Conservation (phyloP, 2,888 invertebrate species). For the Sisyra terminalis region DNA sequence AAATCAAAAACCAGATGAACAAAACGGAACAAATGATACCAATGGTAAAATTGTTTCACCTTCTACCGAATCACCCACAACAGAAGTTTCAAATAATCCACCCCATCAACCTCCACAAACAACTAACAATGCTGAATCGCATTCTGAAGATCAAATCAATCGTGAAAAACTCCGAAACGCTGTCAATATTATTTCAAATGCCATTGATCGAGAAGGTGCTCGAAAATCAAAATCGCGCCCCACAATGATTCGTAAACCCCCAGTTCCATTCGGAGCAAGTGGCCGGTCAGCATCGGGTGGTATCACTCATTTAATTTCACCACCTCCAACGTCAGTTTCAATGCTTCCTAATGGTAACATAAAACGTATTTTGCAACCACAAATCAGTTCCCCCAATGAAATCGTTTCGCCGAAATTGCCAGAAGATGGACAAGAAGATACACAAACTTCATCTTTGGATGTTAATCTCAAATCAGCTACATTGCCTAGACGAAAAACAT, state of each 20-base stretch:
- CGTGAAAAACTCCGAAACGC: conserved; percentile 45
- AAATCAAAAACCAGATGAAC: conserved; percentile 5
- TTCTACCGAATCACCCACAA: conserved; percentile 6
- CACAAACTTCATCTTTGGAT: conserved; percentile 44
- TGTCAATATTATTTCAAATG: conserved; percentile 54
- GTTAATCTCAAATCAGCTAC: conserved; percentile 50
- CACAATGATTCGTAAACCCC: conserved; percentile 39
- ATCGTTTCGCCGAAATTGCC: too few species aligned
- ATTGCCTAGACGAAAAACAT: conserved; percentile 43
- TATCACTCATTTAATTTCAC: conserved; percentile 21
- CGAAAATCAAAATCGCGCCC: conserved; percentile 28
- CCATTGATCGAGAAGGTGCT: conserved; percentile 33
- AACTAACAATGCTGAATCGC: conserved; percentile 10
- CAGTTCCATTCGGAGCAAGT: conserved; percentile 41
- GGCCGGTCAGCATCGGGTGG: conserved; percentile 41
- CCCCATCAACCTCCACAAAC: conserved; percentile 11
- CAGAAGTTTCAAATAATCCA: background rate
- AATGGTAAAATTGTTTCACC: conserved; percentile 11
- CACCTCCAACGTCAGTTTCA: conserved; percentile 15
- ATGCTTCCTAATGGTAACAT: conserved; percentile 14
- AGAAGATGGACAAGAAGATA: conserved; percentile 16
- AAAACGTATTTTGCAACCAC: conserved; percentile 17
- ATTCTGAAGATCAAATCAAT: conserved; percentile 31
- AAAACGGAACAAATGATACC: conserved; percentile 1
- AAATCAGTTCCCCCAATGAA: conserved; percentile 18